phyloP scores from a whole-genome alignment of 2,888 invertebrate genomes.

The Harpalus rubripes region DNA sequence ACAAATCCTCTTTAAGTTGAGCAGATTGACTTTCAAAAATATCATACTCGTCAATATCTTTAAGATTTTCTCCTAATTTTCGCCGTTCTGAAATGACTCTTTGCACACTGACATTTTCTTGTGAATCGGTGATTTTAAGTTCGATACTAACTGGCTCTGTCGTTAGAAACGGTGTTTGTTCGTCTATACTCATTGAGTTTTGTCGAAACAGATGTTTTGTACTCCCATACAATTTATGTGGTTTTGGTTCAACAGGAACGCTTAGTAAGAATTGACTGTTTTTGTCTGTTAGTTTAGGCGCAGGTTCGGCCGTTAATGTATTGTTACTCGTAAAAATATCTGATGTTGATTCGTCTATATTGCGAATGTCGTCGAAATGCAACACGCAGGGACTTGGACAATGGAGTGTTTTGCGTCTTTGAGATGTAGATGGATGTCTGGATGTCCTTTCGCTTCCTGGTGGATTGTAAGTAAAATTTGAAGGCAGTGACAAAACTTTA shows the following conservation, averaged over 20 bases:
- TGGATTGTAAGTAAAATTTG: constrained; percentile 91
- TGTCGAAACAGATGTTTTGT: constrained; percentile 81
- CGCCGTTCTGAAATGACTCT: constrained; percentile 82
- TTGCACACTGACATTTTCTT: constrained; percentile 79
- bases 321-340: constrained; percentile 73
- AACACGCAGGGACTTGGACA: constrained; percentile 75
- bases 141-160: constrained; percentile 68
- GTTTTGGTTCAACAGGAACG: constrained; percentile 74
- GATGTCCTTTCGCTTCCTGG: constrained; percentile 78
- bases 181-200: constrained; percentile 79
- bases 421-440: constrained; percentile 72
- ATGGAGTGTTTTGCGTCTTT: constrained; percentile 80
- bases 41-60: constrained; percentile 74
- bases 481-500: constrained; percentile 87
- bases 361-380: constrained; percentile 80
- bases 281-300: constrained; percentile 51
- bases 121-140: constrained; percentile 74
- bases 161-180: constrained; percentile 77
- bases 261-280: constrained; percentile 70
- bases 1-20: constrained; percentile 54
- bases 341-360: constrained; percentile 75
- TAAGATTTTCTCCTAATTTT: constrained; percentile 79
- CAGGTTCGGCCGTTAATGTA: constrained; percentile 28
- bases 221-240: constrained; percentile 77
- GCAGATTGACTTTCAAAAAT: constrained; percentile 75